Base-by-base conservation (phyloP, 2,113 vertebrate genomes). In the Atlantisia rogersi region DNA sequence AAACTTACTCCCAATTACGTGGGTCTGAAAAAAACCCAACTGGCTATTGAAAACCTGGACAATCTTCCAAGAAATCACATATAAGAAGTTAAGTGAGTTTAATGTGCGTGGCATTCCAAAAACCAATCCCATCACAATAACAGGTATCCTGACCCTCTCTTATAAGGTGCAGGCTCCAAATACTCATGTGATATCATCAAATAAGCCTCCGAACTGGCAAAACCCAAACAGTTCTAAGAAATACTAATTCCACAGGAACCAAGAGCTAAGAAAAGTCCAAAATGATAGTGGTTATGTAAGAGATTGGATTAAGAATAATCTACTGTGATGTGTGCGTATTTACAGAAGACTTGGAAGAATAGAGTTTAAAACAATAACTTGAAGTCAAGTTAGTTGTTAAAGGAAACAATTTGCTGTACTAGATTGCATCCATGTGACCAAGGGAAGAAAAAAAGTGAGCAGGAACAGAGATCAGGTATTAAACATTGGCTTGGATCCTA, bases 241-340 rank as follows among this genome's bases (percentile, higher is more conserved):
- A 96, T 80, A 67, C 79, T 97, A 98, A 97, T 97, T 97, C 96
- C 95, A 96, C 95, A 95, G 96, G 97, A 98, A 92, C 90, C 84
- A 90, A 95, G 70, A 83, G 96, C 81, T 94, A 95, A 96, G 97
- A 95, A 89, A 95, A 95, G 75, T 97, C 95, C 94, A 97, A 97
- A 97, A 98, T 97, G 96, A 98, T 97, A 98, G 97, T 92, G 68
- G 87, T 98, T 98, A 98, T 80, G 13, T 98, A 98, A 98, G 92
- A 97, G 96, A 97, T 10, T 97, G 97, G 97, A 98, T 98, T 98
- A 98, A 98, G 90, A 82, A 95, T 98, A 98, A 98, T 98, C 97
- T 97, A 98, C 80, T 88, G 89, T 97, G 97, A 98, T 97, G 86
- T 95, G 71, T 98, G 96, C 71, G 22, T 98, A 97, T 98, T 98